Conservation (phyloP, 30 jellyfish, hydroid and myxozoan species). For the Turritopsis dohrnii region DNA sequence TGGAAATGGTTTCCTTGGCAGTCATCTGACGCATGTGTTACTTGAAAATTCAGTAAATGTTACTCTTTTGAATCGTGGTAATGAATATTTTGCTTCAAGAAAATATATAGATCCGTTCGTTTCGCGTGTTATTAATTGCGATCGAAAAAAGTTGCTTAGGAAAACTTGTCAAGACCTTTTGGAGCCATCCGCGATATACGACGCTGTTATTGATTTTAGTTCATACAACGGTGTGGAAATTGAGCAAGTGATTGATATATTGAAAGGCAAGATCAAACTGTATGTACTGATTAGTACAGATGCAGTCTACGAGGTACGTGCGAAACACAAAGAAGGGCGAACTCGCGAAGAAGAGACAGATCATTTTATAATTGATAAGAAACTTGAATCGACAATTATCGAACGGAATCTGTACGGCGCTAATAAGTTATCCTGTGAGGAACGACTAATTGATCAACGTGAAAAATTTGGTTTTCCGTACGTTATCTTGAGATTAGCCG, state of each 20-base stretch:
- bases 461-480: constrained; percentile 80
- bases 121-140: constrained; percentile 45
- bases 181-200: constrained; percentile 48
- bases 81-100: constrained; percentile 60
- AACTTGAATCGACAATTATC: constrained; percentile 34
- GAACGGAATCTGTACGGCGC: constrained; percentile 65
- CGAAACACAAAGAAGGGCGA: constrained; percentile 42
- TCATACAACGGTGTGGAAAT: constrained; percentile 63
- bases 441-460: constrained; percentile 61
- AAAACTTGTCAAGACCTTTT: constrained; percentile 55
- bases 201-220: constrained; percentile 84
- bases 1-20: constrained; percentile 91
- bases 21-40: constrained; percentile 52
- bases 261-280: constrained; percentile 57
- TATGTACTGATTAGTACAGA: constrained; percentile 75
- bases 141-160: constrained; percentile 66
- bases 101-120: constrained; percentile 37
- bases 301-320: constrained; percentile 83
- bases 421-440: constrained; percentile 81
- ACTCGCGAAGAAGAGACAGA: constrained; percentile 63
- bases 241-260: constrained; percentile 67
- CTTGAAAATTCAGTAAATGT: constrained; percentile 35
- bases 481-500: constrained; percentile 82
- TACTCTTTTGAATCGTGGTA: constrained; percentile 70
- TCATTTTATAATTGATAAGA: constrained; percentile 23